Evolutionary conservation across 2,888 invertebrate genomes (phyloP), one percentile per base, ranked within the genome.

Genomic region (Torymus tubicola): DNA sequence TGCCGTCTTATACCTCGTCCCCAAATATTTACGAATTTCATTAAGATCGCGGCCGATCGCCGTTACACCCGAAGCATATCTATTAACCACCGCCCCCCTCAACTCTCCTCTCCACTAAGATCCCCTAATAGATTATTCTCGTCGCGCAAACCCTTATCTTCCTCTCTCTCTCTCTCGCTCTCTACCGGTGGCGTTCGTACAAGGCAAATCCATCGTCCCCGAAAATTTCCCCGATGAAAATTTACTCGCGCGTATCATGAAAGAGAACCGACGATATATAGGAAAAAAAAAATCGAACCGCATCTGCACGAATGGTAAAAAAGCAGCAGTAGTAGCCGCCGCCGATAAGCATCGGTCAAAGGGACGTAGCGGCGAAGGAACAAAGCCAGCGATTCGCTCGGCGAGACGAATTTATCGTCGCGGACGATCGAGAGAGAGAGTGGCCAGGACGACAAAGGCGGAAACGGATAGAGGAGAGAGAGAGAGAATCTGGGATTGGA

Each of bases 331-430:
- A n/a, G 42, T 8, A 42, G 42, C 42, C 5, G 42, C 10, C 0
- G 42, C 8, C 42, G 42, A 42, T 42, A 42, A 42, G 31, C 57
- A 10, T 18, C 21, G 55, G n/a, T 58, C 58, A 14, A 57, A 57
- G 52, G 68, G 12, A 53, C 24, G 18, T 2, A 18, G 8, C 42
- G 42, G 8, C 42, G 42, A 8, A 42, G 42, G 42, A 42, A 42
- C 42, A 42, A 42, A 42, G 64, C 42, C 53, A 18, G 57, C 16
- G 73, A 65, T 63, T 12, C 53, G 31, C 18, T 55, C 50, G 79
- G 63, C 69, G 80, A 80, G 80, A 80, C 75, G 75, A 75, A 71
- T 80, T 80, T 80, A 80, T 80, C 80, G 75, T 71, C 65, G 13
- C 12, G 60, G 67, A 16, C 61, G 75, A 80, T 75, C 75, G 80